These are phyloP conservation scores for Dolichopus griseipennis DNA, from an alignment of 2,888 invertebrate genomes.

Conservation along the genomic window DNA sequence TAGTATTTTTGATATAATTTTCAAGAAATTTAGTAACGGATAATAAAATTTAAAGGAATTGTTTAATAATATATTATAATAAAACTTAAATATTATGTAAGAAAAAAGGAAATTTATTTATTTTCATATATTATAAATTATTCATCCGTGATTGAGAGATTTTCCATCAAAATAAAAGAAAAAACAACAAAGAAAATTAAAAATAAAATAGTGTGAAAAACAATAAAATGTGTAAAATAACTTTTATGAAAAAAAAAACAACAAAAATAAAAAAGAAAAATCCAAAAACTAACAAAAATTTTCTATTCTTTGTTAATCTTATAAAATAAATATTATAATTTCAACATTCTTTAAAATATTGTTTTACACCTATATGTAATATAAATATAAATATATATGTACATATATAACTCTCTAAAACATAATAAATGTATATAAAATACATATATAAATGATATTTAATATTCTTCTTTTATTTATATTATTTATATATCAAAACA, in stretches of 20 bases:
- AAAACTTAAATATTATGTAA: background rate
- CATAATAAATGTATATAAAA: background rate
- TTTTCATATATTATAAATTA: background rate
- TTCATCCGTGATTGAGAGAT: constrained; percentile 6
- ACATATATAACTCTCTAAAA: background rate
- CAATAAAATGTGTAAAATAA: too few species aligned
- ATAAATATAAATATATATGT: too few species aligned
- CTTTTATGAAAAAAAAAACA: background rate
- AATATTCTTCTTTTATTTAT: background rate
- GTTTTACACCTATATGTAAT: too few species aligned
- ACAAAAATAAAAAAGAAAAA: background rate
- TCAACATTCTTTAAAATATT: too few species aligned
- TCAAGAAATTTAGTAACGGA: too few species aligned
- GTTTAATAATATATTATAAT: background rate
- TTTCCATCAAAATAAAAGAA: background rate
- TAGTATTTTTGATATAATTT: too few species aligned
- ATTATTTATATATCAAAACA: background rate
- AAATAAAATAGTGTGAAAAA: too few species aligned
- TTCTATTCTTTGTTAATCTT: background rate
- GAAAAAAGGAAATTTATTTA: background rate
- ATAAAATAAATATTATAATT: too few species aligned
- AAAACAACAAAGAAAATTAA: background rate
- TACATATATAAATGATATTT: background rate
- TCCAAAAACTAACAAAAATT: background rate
- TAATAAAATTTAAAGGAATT: too few species aligned